Base-by-base conservation (phyloP, 2,888 invertebrate species). In the Polia nebulosa region DNA sequence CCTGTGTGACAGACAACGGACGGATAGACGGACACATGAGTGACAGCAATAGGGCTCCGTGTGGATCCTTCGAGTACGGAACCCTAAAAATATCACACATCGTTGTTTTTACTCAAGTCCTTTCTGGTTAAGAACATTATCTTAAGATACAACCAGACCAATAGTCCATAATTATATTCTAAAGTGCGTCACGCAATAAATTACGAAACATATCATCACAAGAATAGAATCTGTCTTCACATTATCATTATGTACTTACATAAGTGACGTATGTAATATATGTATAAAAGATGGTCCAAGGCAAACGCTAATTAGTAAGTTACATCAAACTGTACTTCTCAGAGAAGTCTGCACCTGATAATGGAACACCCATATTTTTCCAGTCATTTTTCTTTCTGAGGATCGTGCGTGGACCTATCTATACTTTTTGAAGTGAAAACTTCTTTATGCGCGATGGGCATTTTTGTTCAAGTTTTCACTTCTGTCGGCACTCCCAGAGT, bases 131-230 rank as follows among this genome's bases (percentile, higher is more conserved):
- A 60, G 11, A 34, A 27, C 27, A 32, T n/a, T 1, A 25, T 45
- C 32, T 13, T 11, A 32, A 13, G 9, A 5, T n/a, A 13, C 27
- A 36, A 22, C 4, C 9, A 47, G 5, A 2, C 13, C 20, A 25
- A 7, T 15, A 45, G 11, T 6, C 20, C 34, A 32, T 72, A 72
- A 75, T 58, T 41, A 17, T 36, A 57, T 25, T 62, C 5, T 25
- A 0, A n/a, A 27, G 41, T 56, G 69, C 55, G 75, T 75, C 69
- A 76, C 20, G 20, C 55, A 68, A 32, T 76, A 56, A 68, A 56
- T 71, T 49, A 45, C 25, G 32, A 36, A 15, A 20, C 25, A 51
- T 45, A 41, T 56, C 71, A 45, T 56, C 5, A 34, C 44, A 25
- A 45, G 25, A 71, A 71, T 77, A 60, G 77, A 49, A 71, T 45